Evolutionary conservation across 2,797 vertebrate species (phyloP), one percentile per base, ranked within the genome.

Genomic region (Sebastes trivittatus): DNA sequence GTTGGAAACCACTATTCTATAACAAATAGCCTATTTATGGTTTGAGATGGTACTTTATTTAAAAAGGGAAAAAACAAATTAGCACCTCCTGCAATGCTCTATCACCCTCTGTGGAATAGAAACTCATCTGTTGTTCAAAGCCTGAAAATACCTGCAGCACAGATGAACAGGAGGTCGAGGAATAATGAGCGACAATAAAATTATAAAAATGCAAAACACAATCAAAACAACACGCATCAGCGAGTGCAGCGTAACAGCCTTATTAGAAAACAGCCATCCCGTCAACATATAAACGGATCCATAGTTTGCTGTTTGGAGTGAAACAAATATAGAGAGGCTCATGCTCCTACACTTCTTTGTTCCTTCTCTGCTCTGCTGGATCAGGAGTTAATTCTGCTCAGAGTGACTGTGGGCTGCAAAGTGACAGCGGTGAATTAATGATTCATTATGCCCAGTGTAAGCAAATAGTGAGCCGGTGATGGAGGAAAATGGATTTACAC

Each of bases 361-460:
- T 89, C 73, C n/a, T 62, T 83, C 80, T 82, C 80, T 76, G 84
- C 87, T 90, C 85, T 30, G 81, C 80, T 80, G 87, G 81, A 90
- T 88, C 80, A 86, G 56, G 78, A 87, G 86, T 91, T 92, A 89
- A 93, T 93, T 92, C 87, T 81, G 84, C 87, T 84, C 75, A 13
- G 79, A 84, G 90, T 85, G 83, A 93, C 89, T 92, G 88, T 62
- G 83, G 89, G 91, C 86, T 87, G 88, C 89, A 73, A 49, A 90
- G 89, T 91, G 91, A 94, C 88, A 87, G 94, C 82, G 25, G 77
- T 75, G 78, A 92, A 95, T 95, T 91, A 95, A 95, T 96, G 93
- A 89, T 94, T 94, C 95, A 94, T 95, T 94, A 94, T 82, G 79
- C 86, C 78, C 86, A 91, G 83, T 92, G 88, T 94, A 95, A 95